Base-by-base conservation (phyloP, 1,140 invertebrate species). In the Drosophila sturtevanti region DNA sequence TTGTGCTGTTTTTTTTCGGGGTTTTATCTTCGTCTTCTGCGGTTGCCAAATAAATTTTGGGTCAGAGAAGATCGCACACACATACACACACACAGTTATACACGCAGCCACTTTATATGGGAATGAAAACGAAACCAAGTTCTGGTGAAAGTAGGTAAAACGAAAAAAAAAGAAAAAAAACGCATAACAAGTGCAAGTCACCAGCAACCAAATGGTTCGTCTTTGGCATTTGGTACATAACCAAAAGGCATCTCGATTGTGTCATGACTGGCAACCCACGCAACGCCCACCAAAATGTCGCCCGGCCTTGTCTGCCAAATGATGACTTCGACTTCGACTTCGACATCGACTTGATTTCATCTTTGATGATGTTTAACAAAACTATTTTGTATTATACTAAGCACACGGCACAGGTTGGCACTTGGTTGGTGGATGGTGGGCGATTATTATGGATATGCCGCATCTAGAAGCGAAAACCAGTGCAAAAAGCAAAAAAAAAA, bases 121-220 rank as follows among this genome's bases (percentile, higher is more conserved):
- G 67, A 77, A 89, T 87, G 82, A 87, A 87, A 87, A 71, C 64
- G 82, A 89, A 89, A 89, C 79, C 84, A 52, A 52, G 85, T 87
- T 87, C 84, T 87, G 79, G 84, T 89, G 84, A 87, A 87, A 87
- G 82, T 84, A 75, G 80, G 75, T 72, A 79, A 77, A 75, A 60
- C 62, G 34, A 63, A 81, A 31, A 78, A 87, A 87, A 79, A 77
- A 75, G 56, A 58, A 24, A 63, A 81, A 31, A 78, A 87, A 87
- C 79, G 82, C 82, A 86, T 82, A 72, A 72, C 82, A 87, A 87
- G 82, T 89, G 82, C 82, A 79, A 69, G 55, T 76, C 55, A 44
- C 52, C 60, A 63, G 60, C 44, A 38, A 73, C 48, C 72, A 76
- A 55, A 55, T 67, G 44, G 65, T 76, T 59, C 34, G 59, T 38